Evolutionary conservation across 2,888 invertebrate species (phyloP), one percentile per base, ranked within the genome.

Genomic region (Tiliacea citrago): DNA sequence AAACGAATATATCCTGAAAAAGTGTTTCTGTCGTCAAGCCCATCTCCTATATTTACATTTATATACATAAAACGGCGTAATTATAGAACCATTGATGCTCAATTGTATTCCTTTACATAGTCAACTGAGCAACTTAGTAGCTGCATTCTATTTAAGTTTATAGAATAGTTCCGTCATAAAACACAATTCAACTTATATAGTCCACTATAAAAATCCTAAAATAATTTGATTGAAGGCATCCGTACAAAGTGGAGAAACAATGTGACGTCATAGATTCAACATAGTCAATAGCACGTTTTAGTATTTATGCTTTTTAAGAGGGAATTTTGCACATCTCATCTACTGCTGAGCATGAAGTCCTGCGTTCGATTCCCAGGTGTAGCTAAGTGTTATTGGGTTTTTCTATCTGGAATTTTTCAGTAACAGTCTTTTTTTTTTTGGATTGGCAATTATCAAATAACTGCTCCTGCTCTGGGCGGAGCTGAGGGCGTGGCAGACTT

Each of bases 141-240:
- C 47, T 24, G 16, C 57, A 67, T 53, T 70, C 58, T 81, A 73
- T 77, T 61, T 29, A 61, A 70, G 47, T 70, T 57, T 73, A 55
- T 45, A 66, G 65, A 73, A 79, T 18, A 55, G 61, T 71, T 73
- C 49, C 49, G 81, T 72, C 68, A 77, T 84, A 82, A 77, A 82
- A 82, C 61, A 68, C 68, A 53, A 67, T 69, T 68, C 55, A 73
- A 62, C 24, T 73, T 82, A 79, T 79, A 82, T 62, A 75, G 73
- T 73, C 42, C 16, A 18, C 81, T 75, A 77, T 77, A 84, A 82
- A 84, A 70, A 47, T 57, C 16, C 13, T 53, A 39, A 68, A 71
- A 57, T 16, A 45, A 69, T 81, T 75, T 72, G 61, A 51, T 79
- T 65, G 61, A 55, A 35, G 21, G 18, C 63, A 16, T 68, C 58